phyloP scores from a whole-genome alignment of 2,113 vertebrate genomes.

The Sus scrofa region T2T-Sscrofa CM000830.6:43424001-43424500 shows the following conservation, averaged over 20 bases:
- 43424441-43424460: neutral
- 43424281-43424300: neutral
- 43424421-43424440: neutral
- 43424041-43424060: neutral
- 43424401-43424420: neutral
- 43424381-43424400: neutral
- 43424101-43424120: neutral
- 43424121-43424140: neutral
- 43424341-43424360: constrained; percentile 1
- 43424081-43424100: neutral
- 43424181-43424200: neutral
- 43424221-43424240: neutral
- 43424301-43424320: neutral
- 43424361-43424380: neutral
- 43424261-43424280: neutral
- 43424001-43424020: neutral
- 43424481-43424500: neutral
- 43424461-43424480: neutral
- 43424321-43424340: neutral
- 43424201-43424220: neutral
- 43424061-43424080: neutral
- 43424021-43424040: neutral
- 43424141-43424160: constrained; percentile 33
- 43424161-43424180: neutral
- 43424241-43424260: neutral